These are phyloP conservation scores for Clistopyga incitator DNA, from an alignment of 2,888 invertebrate species.

Conservation along the genomic window DNA sequence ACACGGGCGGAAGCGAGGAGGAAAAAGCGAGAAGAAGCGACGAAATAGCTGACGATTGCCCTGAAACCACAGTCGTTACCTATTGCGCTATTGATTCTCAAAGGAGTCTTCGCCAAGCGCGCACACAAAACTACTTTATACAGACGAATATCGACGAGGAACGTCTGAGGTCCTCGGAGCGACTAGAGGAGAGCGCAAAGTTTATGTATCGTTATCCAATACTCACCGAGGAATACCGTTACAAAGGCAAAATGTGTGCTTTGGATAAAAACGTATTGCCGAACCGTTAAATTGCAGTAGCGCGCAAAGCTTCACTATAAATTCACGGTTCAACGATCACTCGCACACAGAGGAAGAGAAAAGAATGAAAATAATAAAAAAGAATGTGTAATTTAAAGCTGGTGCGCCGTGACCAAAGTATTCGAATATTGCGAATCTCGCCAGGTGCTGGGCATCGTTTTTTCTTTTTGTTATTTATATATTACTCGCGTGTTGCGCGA, in stretches of 20 bases:
- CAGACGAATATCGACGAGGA: not conserved
- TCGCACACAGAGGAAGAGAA: not conserved
- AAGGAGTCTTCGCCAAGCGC: slow-evolving; percentile 2
- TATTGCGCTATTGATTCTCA: slow-evolving; percentile 34
- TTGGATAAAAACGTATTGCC: not conserved
- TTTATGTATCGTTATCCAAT: slow-evolving; percentile 37
- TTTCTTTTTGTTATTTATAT: no score
- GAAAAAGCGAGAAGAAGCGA: slow-evolving; percentile 24
- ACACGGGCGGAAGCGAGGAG: slow-evolving; percentile 3
- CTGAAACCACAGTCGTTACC: slow-evolving; percentile 27
- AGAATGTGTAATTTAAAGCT: not conserved
- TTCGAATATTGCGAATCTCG: not conserved
- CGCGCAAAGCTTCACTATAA: slow-evolving; percentile 6
- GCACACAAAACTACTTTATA: not conserved
- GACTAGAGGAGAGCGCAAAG: not conserved
- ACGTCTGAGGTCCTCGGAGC: not conserved
- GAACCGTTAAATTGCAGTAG: not conserved
- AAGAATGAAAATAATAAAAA: not conserved
- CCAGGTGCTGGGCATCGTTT: not conserved
- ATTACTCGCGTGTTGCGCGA: not conserved
- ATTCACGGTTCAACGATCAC: slow-evolving; percentile 28
- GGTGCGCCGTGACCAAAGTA: not conserved
- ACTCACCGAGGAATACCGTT: slow-evolving; percentile 5
- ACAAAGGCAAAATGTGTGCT: slow-evolving; percentile 21
- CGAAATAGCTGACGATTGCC: slow-evolving; percentile 27